phyloP scores from a whole-genome alignment of 2,797 vertebrate species.

The Sebastolobus alascanus region DNA sequence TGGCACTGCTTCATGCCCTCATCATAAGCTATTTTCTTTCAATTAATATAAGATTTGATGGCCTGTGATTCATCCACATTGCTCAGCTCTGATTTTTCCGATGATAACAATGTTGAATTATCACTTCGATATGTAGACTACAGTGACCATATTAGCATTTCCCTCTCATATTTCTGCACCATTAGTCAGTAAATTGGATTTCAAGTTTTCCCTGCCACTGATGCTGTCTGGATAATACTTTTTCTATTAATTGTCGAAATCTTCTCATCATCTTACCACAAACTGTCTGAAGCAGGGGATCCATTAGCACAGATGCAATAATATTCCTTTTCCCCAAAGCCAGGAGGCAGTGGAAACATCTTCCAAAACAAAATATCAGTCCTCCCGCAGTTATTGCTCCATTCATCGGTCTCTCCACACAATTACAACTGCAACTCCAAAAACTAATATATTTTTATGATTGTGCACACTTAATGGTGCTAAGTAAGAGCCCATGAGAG shows the following conservation, averaged over 20 bases:
- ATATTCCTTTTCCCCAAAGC: slow-evolving; percentile 40
- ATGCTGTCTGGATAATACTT: slow-evolving; percentile 30
- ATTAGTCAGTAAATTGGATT: slow-evolving; percentile 64
- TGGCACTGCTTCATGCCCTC: slow-evolving; percentile 51
- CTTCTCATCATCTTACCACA: slow-evolving; percentile 44
- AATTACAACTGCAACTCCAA: slow-evolving; percentile 48
- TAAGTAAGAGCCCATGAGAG: slow-evolving; percentile 57
- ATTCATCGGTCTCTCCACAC: slow-evolving; percentile 36
- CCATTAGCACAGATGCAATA: slow-evolving; percentile 60
- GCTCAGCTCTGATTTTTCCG: slow-evolving; percentile 32
- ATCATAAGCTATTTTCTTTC: slow-evolving; percentile 62
- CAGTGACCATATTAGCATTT: slow-evolving; percentile 23
- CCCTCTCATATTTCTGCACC: slow-evolving; percentile 38
- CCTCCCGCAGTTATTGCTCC: slow-evolving; percentile 54
- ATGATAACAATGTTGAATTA: slow-evolving; percentile 42
- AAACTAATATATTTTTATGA: slow-evolving; percentile 70
- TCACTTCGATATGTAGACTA: slow-evolving; percentile 39
- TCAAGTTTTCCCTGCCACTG: slow-evolving; percentile 36
- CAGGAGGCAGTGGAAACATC: slow-evolving; percentile 34
- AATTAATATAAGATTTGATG: slow-evolving; percentile 65
- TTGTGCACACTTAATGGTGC: slow-evolving; percentile 38
- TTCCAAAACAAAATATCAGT: slow-evolving; percentile 51
- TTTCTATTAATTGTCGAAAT: slow-evolving; percentile 58
- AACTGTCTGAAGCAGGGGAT: slow-evolving; percentile 55
- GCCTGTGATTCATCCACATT: slow-evolving; percentile 58